A percentile compares a stretch with the other conserved stretches of the same genome.
phyloP scores from a whole-genome alignment of 1,140 invertebrate species.

The Drosophila insularis region DNA sequence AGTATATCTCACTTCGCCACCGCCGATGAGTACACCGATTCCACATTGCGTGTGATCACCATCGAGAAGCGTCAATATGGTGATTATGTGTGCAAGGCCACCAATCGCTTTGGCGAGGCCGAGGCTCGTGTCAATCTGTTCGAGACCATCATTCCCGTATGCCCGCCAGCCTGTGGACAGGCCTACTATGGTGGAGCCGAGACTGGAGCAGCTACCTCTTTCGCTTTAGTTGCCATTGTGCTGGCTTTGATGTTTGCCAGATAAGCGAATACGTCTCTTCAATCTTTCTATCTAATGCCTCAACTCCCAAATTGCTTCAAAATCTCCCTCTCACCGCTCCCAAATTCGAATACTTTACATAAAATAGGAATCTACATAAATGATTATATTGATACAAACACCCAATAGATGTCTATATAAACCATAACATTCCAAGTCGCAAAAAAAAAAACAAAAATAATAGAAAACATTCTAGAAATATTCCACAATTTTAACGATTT shows the following conservation, averaged over 20 bases:
- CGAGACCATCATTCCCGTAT: constrained; percentile 95
- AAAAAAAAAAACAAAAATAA: neutral
- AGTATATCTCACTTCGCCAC: constrained; percentile 94
- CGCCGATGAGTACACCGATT: constrained; percentile 94
- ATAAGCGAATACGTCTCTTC: constrained; percentile 52
- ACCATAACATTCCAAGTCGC: constrained; percentile 4
- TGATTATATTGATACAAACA: constrained; percentile 39
- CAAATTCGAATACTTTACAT: constrained; percentile 26
- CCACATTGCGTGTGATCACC: constrained; percentile 93
- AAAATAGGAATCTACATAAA: constrained; percentile 38
- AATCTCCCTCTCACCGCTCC: neutral
- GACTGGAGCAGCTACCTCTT: constrained; percentile 65
- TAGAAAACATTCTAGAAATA: constrained; percentile 9
- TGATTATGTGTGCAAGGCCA: constrained; percentile 92
- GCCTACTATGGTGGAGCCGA: constrained; percentile 85
- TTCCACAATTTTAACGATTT: constrained; percentile 3
- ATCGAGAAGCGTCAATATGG: constrained; percentile 96
- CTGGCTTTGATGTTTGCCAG: constrained; percentile 69
- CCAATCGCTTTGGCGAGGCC: constrained; percentile 92
- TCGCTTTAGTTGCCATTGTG: constrained; percentile 67
- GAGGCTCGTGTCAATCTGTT: constrained; percentile 91
- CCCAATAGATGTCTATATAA: constrained; percentile 48
- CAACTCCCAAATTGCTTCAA: constrained; percentile 25
- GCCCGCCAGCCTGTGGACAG: constrained; percentile 94
- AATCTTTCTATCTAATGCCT: constrained; percentile 11